These are phyloP conservation scores for Bubo bubo DNA, from an alignment of 2,113 vertebrate species.

Conservation along the genomic window DNA sequence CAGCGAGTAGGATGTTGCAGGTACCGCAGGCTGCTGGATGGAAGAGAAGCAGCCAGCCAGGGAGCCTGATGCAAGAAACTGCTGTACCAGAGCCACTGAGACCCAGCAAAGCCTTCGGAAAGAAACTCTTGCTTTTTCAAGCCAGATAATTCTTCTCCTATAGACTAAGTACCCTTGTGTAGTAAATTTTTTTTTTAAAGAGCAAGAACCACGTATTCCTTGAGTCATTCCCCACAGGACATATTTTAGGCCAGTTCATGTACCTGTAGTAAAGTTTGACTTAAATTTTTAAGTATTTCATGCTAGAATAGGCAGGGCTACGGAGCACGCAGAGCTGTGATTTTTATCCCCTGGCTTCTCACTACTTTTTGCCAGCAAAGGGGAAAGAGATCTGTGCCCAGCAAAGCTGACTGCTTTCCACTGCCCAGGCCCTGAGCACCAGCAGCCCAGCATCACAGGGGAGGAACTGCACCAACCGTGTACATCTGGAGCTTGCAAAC, in stretches of 20 bases:
- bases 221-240: background rate
- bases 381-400: background rate
- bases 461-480: background rate
- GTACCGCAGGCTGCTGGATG: background rate
- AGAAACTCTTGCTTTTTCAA: background rate
- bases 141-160: background rate
- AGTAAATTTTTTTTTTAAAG: background rate
- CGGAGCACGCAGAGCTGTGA: rapidly evolving
- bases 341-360: background rate
- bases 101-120: background rate
- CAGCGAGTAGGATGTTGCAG: rapidly evolving
- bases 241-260: background rate
- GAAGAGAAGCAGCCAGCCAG: background rate
- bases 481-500: background rate
- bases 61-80: background rate
- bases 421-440: background rate
- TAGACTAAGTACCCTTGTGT: background rate
- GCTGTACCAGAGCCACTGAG: background rate
- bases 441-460: background rate
- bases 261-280: background rate
- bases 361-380: background rate
- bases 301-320: background rate
- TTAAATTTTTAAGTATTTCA: background rate
- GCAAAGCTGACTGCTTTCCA: background rate
- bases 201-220: background rate